Percentiles rank a stretch among this genome's conserved stretches.
Evolutionary conservation across 2,888 invertebrate species (phyloP).

Genomic region (Eupithecia vulgata): DNA sequence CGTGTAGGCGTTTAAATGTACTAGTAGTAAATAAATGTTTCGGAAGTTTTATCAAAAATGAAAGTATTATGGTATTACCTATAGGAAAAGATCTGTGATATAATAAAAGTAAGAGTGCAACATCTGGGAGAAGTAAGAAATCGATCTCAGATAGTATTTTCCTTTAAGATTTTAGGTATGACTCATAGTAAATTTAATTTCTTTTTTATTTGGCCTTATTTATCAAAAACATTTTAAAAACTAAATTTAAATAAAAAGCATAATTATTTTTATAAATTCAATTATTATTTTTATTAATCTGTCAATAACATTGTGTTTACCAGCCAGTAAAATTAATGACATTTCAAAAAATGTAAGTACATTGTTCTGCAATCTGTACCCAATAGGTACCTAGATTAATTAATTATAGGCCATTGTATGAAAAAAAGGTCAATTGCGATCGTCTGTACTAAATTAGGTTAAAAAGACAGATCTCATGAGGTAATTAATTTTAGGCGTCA

Average conservation of each 20-base stretch:
- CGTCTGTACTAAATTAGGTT: slow-evolving; percentile 33
- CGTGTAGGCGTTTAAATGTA: slow-evolving; percentile 63
- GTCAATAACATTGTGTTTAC: neutral
- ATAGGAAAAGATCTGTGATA: slow-evolving; percentile 81
- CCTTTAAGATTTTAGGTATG: slow-evolving; percentile 40
- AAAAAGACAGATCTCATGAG: slow-evolving; percentile 65
- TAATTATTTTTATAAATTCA: slow-evolving; percentile 42
- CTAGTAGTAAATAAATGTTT: slow-evolving; percentile 56
- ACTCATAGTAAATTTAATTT: neutral
- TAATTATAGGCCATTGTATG: neutral
- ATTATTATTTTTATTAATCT: too few relatives aligned
- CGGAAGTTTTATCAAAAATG: slow-evolving; percentile 59
- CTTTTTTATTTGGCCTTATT: slow-evolving; percentile 23
- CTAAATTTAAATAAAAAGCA: slow-evolving; percentile 32
- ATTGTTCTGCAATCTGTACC: neutral
- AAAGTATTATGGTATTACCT: slow-evolving; percentile 75
- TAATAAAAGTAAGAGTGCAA: slow-evolving; percentile 73
- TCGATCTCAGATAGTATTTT: slow-evolving; percentile 78
- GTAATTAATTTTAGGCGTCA: slow-evolving; percentile 57
- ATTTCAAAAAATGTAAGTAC: neutral
- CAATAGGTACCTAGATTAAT: neutral
- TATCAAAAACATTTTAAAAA: slow-evolving; percentile 43
- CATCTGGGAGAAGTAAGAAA: slow-evolving; percentile 71
- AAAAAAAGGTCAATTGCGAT: neutral
- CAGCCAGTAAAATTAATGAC: neutral